Evolutionary conservation across 2,888 invertebrate species (phyloP).

Genomic region (Pollenia amentaria): DNA sequence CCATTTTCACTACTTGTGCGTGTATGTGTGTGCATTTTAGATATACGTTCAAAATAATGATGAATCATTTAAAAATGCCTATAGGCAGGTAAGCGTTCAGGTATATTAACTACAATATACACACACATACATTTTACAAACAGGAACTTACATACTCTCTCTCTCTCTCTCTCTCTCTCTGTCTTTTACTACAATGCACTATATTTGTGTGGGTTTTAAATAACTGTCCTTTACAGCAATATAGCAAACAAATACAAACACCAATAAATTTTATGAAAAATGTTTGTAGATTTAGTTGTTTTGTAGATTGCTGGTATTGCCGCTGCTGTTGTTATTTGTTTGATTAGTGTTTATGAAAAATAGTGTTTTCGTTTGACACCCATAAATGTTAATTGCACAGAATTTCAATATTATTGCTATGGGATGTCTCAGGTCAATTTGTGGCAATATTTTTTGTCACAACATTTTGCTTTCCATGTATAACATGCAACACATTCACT

Average conservation of each 20-base stretch:
- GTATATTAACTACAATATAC: conserved; percentile 25
- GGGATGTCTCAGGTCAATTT: conserved; percentile 60
- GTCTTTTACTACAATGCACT: no score
- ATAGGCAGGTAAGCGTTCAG: conserved; percentile 3
- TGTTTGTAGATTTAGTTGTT: not conserved
- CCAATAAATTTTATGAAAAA: not conserved
- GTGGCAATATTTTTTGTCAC: conserved; percentile 7
- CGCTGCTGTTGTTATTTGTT: conserved; percentile 6
- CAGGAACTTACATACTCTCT: no score
- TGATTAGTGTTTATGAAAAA: conserved; percentile 57
- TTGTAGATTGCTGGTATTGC: conserved; percentile 9
- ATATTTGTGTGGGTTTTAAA: no score
- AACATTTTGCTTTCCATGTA: not conserved
- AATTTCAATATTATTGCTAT: conserved; percentile 60
- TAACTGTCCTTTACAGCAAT: conserved; percentile 15
- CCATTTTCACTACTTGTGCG: not conserved
- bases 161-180: no score
- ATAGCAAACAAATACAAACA: not conserved
- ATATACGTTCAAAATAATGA: conserved; percentile 32
- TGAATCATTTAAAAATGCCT: conserved; percentile 65
- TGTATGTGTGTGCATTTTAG: no score
- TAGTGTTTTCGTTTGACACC: conserved; percentile 62
- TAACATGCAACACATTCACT: not conserved
- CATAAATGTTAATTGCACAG: conserved; percentile 60
- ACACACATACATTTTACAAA: not conserved